Evolutionary conservation across 2,113 vertebrate species (phyloP), one percentile per base, ranked within the genome.

Genomic region (Marmota monax): DNA sequence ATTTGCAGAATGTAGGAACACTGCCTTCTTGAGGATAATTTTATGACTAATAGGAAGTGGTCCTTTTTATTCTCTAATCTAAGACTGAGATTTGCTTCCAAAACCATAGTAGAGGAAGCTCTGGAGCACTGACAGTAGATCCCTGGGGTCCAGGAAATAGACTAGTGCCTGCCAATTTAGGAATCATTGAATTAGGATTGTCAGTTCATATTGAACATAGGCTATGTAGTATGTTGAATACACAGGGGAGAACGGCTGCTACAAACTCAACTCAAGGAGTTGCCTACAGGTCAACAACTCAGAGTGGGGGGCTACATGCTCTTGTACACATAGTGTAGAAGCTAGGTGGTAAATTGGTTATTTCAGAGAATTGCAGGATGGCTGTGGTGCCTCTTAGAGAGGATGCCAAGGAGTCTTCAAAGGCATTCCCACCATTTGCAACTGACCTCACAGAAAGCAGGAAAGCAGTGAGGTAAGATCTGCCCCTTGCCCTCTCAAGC

Each of bases 321-420:
- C 10, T 16, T 8, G 1, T 8, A 37, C 6, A 7, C 0, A 25
- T 5, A 32, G 58, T 72, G 74, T 20, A 65, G 61, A 56, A 12
- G 7, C 1, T 0, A 20, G 58, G 0, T 29, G 4, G 17, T 7
- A 84, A 0, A 10, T 45, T 45, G 32, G 10, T 45, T 45, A 0
- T 4, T 10, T 77, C 67, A 76, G 84, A 92, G 2, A 65, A 27
- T 22, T 34, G 8, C 23, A 32, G 2, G 11, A 37, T 45, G 32
- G 32, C 14, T 23, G 9, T 22, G 20, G 14, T 14, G 25, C 12
- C 12, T 7, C 27, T 2, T 10, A n/a, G 7, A n/a, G 7, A 45
- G 23, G 48, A 12, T 11, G 39, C 18, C 48, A 80, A 12, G 27
- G 27, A 61, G 6, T 23, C 11, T 65, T 18, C 13, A 73, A 67